These are phyloP conservation scores for Steinernema carpocapsae DNA, from an alignment of 2,888 invertebrate genomes.

Conservation along the genomic window DNA sequence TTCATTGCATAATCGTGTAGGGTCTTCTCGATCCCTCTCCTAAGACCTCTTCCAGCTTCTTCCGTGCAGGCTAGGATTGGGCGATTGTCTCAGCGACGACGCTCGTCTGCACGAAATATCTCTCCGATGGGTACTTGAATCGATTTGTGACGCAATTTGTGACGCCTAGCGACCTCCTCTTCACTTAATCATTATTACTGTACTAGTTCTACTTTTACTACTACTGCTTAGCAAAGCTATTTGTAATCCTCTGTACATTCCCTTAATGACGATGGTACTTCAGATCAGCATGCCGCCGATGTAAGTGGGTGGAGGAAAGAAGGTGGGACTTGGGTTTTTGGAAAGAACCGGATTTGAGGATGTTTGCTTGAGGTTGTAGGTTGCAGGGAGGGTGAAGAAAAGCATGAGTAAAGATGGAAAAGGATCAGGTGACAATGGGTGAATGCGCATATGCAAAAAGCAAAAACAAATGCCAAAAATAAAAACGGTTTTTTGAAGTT, in stretches of 20 bases:
- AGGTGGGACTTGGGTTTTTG: background rate
- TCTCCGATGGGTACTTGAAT: slow-evolving; percentile 26
- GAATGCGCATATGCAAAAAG: too few species aligned
- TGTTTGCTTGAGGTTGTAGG: background rate
- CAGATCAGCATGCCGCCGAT: slow-evolving; percentile 16
- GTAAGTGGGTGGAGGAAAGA: background rate
- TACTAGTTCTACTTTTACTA: background rate
- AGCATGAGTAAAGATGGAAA: too few species aligned
- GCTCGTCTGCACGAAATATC: background rate
- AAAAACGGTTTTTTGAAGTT: too few species aligned
- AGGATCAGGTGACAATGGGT: too few species aligned
- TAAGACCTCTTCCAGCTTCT: too few species aligned
- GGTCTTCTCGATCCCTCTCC: background rate
- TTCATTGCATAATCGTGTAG: slow-evolving; percentile 20
- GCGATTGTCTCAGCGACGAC: too few species aligned
- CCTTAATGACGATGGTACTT: slow-evolving; percentile 18
- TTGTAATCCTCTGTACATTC: background rate
- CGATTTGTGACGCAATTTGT: background rate
- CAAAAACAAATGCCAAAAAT: too few species aligned
- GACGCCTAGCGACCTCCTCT: too few species aligned
- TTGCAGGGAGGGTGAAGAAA: background rate
- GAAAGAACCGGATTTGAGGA: background rate
- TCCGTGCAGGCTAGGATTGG: too few species aligned
- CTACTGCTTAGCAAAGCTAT: background rate
- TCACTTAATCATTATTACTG: too few species aligned